Evolutionary conservation across 2,113 vertebrate species (phyloP), one percentile per base, ranked within the genome.

Genomic region (Xerus inauris): DNA sequence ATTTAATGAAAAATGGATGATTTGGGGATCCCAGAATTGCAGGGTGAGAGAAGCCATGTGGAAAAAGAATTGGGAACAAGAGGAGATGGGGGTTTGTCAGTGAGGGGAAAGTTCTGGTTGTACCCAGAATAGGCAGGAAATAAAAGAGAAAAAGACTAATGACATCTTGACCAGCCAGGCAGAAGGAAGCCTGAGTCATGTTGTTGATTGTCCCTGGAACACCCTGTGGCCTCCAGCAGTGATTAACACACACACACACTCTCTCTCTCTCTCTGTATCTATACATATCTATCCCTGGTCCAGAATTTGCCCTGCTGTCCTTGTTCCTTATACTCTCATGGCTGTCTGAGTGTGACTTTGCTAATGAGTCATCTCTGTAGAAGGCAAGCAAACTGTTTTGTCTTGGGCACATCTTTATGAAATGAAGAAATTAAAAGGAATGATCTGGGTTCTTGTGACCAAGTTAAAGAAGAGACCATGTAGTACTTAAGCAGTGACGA

Each of bases 161-260:
- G 64, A 32, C 45, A 38, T 9, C 30, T 62, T 82, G 22, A 14
- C 47, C 40, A 65, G 5, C 17, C 59, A 87, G 54, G 75, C 79
- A 84, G 86, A 86, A 95, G 57, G 35, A 94, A 94, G 42, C 57
- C 71, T 13, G 24, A 69, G 65, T 91, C 87, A 86, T n/a, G 54
- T 42, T 32, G 1, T 0, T 26, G 35, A 89, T 38, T 62, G 40
- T 89, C 35, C 32, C 85, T 35, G 51, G 51, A 87, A 54, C 12
- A 49, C 14, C 86, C 69, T 88, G 69, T 5, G 14, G 73, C 20
- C 13, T 94, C 83, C 85, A 51, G 28, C 11, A 20, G 42, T 12
- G 64, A 69, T 64, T n/a, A n/a, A n/a, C n/a, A n/a, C n/a, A n/a
- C n/a, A n/a, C n/a, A n/a, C n/a, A n/a, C n/a, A n/a, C n/a, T 49